Base-by-base conservation (phyloP, 2,888 invertebrate species). In the Bellardia pandia region DNA sequence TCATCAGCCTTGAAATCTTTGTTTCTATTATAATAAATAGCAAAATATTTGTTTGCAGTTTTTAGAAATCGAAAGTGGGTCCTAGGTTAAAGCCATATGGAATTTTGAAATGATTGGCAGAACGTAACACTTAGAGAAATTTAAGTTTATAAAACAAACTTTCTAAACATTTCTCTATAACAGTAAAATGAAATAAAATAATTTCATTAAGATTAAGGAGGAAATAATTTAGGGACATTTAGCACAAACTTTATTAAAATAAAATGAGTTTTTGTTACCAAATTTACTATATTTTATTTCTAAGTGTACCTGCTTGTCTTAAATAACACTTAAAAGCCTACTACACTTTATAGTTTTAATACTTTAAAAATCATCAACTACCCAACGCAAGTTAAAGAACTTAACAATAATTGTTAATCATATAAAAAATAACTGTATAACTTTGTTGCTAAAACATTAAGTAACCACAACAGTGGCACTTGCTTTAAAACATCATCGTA, bases 1-100 rank as follows among this genome's bases (percentile, higher is more conserved):
- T 33, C 33, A 60, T 33, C 14, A 60, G n/a, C 60, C 60, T 60
- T 60, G 60, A 60, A 60, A 60, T 60, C 3, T 60, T 33, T 23
- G 3, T 3, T 48, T 48, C 0, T 23, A 23, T 23, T 23, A 23
- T 23, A 23, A 23, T 48, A 48, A 13, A 42, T 6, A 42, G 4
- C 0, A 2, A 53, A 53, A 53, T 53, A 53, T 16, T n/a, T 53
- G 2, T 53, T 53, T 53, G 14, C 13, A 13, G 51, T 2, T 51
- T 53, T 53, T 53, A 53, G 16, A 1, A 53, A 16, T 11, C 2
- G 0, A 60, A 60, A 60, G 14, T 60, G 14, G 14, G 13, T 60
- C 7, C 33, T 30, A 30, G 8, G 9, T 9, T 42, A 6, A 42
- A 42, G 42, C 9, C 9, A 23, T 23, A 23, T 23, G 23, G 23